Evolutionary conservation across 2,888 invertebrate genomes (phyloP).

Genomic region (Belgica antarctica): DNA sequence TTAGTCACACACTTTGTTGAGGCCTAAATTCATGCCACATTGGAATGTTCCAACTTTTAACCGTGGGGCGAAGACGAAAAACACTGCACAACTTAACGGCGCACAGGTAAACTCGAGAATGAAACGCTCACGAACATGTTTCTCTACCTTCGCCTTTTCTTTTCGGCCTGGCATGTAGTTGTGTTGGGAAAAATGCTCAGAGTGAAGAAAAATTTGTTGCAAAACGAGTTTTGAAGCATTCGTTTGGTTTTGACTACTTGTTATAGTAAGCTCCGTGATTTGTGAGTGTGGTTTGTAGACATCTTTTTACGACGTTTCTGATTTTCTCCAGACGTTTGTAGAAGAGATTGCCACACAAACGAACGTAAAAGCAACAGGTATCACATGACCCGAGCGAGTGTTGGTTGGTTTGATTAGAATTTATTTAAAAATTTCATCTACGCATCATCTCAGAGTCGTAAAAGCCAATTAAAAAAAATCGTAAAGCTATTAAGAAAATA

Average conservation of each 20-base stretch:
- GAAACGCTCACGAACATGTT: background rate
- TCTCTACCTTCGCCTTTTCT: background rate
- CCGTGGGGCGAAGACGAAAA: background rate
- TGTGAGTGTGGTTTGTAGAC: slow-evolving; percentile 23
- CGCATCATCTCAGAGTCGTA: background rate
- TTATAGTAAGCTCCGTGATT: slow-evolving; percentile 17
- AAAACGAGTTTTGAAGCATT: slow-evolving; percentile 29
- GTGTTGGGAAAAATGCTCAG: slow-evolving; percentile 9
- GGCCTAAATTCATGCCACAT: slow-evolving; percentile 29
- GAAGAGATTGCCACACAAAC: background rate
- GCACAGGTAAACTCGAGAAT: slow-evolving; percentile 43
- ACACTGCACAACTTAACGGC: slow-evolving; percentile 23
- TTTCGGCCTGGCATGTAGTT: background rate
- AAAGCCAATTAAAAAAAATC: background rate
- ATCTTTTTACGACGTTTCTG: slow-evolving; percentile 2
- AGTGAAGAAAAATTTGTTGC: slow-evolving; percentile 29
- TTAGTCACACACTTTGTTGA: slow-evolving; percentile 36
- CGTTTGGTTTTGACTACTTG: background rate
- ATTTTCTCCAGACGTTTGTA: slow-evolving; percentile 17
- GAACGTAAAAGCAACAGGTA: background rate
- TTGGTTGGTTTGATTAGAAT: background rate
- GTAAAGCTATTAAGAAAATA: background rate
- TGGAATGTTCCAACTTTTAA: slow-evolving; percentile 27
- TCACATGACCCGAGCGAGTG: background rate
- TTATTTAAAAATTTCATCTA: background rate